These are phyloP conservation scores for Trissolcus japonicus DNA, from an alignment of 2,888 invertebrate genomes.

Conservation along the genomic window DNA sequence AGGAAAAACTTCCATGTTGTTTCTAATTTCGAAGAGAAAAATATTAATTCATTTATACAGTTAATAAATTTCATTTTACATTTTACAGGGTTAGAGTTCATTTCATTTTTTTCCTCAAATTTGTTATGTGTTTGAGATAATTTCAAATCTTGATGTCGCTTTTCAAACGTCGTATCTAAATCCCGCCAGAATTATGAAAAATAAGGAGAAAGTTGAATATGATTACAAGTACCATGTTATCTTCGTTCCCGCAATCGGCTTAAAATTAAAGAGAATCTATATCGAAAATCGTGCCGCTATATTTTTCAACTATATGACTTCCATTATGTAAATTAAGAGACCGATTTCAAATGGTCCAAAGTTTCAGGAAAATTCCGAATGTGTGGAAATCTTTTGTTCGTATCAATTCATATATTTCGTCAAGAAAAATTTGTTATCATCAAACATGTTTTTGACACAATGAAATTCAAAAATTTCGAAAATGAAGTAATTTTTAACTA, in stretches of 20 bases:
- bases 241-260: slow-evolving; percentile 55
- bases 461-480: not conserved
- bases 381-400: too few relatives aligned
- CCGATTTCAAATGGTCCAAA: not conserved
- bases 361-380: not conserved
- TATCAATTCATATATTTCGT: too few relatives aligned
- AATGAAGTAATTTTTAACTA: not conserved
- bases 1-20: too few relatives aligned
- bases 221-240: slow-evolving; percentile 24
- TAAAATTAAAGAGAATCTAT: slow-evolving; percentile 22
- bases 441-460: not conserved
- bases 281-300: not conserved
- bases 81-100: not conserved
- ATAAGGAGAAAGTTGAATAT: slow-evolving; percentile 18
- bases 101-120: not conserved
- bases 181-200: slow-evolving; percentile 7
- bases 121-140: not conserved
- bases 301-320: not conserved
- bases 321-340: not conserved
- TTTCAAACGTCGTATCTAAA: slow-evolving; percentile 14
- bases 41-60: not conserved
- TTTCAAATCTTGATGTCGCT: slow-evolving; percentile 6
- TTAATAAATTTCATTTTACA: too few relatives aligned
- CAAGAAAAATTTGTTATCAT: not conserved
- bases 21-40: not conserved